phyloP scores from a whole-genome alignment of 2,113 vertebrate genomes.

The Sardina pilchardus region DNA sequence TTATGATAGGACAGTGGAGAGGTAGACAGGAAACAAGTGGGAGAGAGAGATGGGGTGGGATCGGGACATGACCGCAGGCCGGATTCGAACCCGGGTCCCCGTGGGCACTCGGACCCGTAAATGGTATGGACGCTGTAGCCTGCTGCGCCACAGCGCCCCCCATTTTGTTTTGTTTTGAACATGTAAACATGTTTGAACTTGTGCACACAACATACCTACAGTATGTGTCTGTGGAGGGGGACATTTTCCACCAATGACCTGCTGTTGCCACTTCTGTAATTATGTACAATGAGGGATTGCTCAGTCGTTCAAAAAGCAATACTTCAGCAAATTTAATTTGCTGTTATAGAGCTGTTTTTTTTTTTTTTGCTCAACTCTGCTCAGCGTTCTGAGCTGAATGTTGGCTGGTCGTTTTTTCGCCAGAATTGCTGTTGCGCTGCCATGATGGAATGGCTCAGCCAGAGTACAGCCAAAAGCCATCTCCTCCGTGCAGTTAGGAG shows the following conservation, averaged over 20 bases:
- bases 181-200: neutral
- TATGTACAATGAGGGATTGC: neutral
- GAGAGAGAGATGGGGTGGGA: too few species aligned
- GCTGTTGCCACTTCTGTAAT: slow-evolving; percentile 14
- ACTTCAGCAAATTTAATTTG: slow-evolving; percentile 32
- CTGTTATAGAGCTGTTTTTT: slow-evolving; percentile 25
- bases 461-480: slow-evolving; percentile 48
- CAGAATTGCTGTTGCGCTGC: slow-evolving; percentile 33
- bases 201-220: neutral
- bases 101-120: too few species aligned
- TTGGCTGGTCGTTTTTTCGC: slow-evolving; percentile 28
- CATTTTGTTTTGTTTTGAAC: neutral
- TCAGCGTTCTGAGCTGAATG: slow-evolving; percentile 25
- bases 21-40: too few species aligned
- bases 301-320: slow-evolving; percentile 9
- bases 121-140: too few species aligned
- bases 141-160: too few species aligned
- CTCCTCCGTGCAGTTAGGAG: slow-evolving; percentile 29
- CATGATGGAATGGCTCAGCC: slow-evolving; percentile 29
- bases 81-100: too few species aligned
- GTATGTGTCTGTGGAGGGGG: neutral
- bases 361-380: neutral
- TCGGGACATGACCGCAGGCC: too few species aligned
- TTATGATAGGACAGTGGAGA: too few species aligned
- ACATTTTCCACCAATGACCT: neutral